Evolutionary conservation across 2,797 vertebrate species (phyloP).

Genomic region (Pangasius larnaudii): DNA sequence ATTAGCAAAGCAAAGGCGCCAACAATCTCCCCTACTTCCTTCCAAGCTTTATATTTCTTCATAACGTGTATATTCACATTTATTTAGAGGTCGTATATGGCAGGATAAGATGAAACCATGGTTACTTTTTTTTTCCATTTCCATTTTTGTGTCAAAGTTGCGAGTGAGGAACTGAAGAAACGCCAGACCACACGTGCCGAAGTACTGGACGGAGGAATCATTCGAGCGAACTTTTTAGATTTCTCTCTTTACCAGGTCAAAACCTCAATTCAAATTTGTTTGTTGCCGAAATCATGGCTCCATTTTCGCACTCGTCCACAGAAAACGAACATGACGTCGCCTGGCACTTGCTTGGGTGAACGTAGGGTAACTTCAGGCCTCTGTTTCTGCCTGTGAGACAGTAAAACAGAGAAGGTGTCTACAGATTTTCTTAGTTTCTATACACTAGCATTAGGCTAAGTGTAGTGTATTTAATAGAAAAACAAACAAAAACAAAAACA

Average conservation of each 20-base stretch:
- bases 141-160: background rate
- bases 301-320: background rate
- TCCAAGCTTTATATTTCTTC: background rate
- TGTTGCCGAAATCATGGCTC: background rate
- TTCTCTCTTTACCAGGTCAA: background rate
- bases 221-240: background rate
- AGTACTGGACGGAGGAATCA: background rate
- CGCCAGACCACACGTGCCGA: background rate
- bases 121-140: background rate
- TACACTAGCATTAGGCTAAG: background rate
- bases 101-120: background rate
- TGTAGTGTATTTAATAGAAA: background rate
- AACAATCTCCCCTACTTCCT: background rate
- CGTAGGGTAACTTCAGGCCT: slow-evolving; percentile 41
- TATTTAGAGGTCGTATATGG: background rate
- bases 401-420: slow-evolving; percentile 50
- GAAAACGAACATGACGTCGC: background rate
- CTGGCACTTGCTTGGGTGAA: slow-evolving; percentile 15
- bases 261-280: background rate
- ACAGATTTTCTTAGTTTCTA: slow-evolving; percentile 14
- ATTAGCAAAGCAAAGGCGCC: background rate
- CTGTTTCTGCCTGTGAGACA: slow-evolving; percentile 52
- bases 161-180: background rate
- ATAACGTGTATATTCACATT: background rate
- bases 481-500: slow-evolving; percentile 37